A percentile compares a stretch with the other conserved stretches of the same genome.
phyloP scores from a whole-genome alignment of 2,888 invertebrate species.

The Caradrina kadenii region DNA sequence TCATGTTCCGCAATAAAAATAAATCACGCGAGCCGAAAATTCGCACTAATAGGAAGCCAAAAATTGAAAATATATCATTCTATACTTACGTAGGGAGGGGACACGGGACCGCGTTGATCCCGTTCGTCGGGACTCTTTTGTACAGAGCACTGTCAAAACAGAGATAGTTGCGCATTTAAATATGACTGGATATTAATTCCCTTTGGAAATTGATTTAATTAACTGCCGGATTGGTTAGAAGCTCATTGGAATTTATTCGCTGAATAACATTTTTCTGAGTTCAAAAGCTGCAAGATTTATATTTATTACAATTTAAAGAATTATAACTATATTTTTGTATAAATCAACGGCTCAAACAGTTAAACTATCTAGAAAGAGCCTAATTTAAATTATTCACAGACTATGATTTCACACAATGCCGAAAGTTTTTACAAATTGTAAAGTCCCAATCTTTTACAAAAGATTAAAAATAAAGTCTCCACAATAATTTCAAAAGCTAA shows the following conservation, averaged over 20 bases:
- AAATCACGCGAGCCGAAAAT: conserved; percentile 83
- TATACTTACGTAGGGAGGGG: conserved; percentile 77
- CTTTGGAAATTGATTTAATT: conserved; percentile 73
- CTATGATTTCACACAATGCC: neutral
- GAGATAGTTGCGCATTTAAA: conserved; percentile 79
- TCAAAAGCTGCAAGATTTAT: neutral
- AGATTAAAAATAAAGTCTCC: conserved; percentile 28
- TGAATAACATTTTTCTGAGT: neutral
- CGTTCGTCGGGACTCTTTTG: conserved; percentile 75
- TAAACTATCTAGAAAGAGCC: neutral
- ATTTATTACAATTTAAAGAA: neutral
- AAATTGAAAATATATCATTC: conserved; percentile 89
- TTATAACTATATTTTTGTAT: neutral
- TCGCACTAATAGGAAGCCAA: conserved; percentile 80
- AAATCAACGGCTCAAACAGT: neutral
- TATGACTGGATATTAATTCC: conserved; percentile 73
- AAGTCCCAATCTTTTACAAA: conserved; percentile 13
- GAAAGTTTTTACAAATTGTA: conserved; percentile 3
- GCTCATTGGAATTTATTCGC: conserved; percentile 35
- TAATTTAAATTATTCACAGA: neutral
- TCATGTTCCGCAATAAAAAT: conserved; percentile 63
- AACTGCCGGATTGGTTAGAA: conserved; percentile 52
- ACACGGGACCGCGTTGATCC: conserved; percentile 73
- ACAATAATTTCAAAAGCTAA: conserved; percentile 6
- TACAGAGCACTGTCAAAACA: conserved; percentile 85